Percentiles rank a stretch among this genome's conserved stretches.
phyloP scores from a whole-genome alignment of 2,113 vertebrate species.

The Chrysochloris asiatica region DNA sequence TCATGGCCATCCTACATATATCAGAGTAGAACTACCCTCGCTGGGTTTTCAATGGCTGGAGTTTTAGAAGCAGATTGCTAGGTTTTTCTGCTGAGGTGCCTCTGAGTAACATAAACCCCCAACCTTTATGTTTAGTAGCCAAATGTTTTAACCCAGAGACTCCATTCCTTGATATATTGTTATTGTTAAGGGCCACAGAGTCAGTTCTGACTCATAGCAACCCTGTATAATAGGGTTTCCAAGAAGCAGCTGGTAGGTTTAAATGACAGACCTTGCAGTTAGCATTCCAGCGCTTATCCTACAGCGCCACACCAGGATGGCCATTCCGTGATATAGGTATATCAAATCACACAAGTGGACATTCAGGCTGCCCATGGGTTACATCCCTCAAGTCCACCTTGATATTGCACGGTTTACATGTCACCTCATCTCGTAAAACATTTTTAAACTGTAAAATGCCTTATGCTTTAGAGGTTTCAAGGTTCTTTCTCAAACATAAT shows the following conservation, averaged over 20 bases:
- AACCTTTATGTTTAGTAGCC: background rate
- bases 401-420: background rate
- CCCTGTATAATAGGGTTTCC: no score
- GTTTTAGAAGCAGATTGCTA: background rate
- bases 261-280: no score
- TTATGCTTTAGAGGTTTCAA: background rate
- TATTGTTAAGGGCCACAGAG: no score
- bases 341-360: background rate
- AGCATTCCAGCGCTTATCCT: no score
- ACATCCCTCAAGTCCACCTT: background rate
- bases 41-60: background rate
- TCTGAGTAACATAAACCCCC: background rate
- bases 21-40: background rate
- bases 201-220: no score
- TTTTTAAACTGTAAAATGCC: background rate
- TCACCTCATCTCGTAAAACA: slow-evolving; percentile 1
- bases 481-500: background rate
- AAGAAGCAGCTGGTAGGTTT: no score
- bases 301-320: no score
- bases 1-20: background rate
- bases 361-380: background rate
- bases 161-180: background rate
- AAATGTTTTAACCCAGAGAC: background rate
- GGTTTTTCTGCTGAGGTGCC: background rate
- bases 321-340: background rate